Percentiles rank a stretch among this genome's conserved stretches.
These are phyloP conservation scores for Nipponacmea schrenckii DNA, from an alignment of 2,888 invertebrate species.

Conservation along the genomic window DNA sequence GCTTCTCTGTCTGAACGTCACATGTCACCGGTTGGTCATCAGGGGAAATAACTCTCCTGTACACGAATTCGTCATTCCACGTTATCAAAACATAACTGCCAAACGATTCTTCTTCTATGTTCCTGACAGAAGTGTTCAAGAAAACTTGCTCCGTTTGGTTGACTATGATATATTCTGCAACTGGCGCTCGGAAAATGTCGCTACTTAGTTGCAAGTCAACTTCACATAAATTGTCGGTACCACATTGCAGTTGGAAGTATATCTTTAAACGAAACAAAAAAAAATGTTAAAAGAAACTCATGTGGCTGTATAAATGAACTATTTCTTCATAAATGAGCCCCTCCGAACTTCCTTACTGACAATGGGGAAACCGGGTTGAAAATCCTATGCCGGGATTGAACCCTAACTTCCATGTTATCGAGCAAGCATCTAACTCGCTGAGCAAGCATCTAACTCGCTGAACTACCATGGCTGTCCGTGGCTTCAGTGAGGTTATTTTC, in stretches of 20 bases:
- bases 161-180: neutral
- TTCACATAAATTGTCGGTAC: conserved; percentile 9
- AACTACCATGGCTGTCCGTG: too few species aligned
- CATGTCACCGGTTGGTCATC: conserved; percentile 6
- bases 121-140: neutral
- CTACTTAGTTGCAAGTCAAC: conserved; percentile 8
- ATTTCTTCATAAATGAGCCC: too few species aligned
- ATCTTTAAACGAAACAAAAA: conserved; percentile 4
- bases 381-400: too few species aligned
- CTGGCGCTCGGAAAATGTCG: neutral
- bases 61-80: neutral
- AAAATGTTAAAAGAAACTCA: too few species aligned
- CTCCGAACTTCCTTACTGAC: too few species aligned
- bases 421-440: too few species aligned
- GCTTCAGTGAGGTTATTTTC: too few species aligned
- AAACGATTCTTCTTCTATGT: conserved; percentile 12
- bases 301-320: too few species aligned
- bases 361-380: too few species aligned
- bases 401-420: too few species aligned
- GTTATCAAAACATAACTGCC: conserved; percentile 5
- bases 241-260: conserved; percentile 13
- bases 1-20: neutral
- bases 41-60: conserved; percentile 1
- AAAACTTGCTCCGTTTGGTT: conserved; percentile 9
- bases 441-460: too few species aligned